Evolutionary conservation across 2,888 invertebrate species (phyloP).

Genomic region (Apodemia hepburni): DNA sequence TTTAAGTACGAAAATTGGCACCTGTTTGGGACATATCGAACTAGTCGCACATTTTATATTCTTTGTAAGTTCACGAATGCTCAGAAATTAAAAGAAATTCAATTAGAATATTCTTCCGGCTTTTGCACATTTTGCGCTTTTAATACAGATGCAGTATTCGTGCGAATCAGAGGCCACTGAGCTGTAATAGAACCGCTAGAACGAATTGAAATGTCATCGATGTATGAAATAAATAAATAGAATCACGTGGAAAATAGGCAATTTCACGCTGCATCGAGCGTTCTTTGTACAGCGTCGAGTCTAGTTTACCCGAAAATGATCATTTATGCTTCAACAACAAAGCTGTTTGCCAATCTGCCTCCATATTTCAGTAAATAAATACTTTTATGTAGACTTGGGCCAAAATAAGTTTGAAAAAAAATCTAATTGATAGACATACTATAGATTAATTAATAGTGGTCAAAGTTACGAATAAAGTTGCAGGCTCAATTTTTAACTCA

Average conservation of each 20-base stretch:
- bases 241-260: conserved; percentile 78
- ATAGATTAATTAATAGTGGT: too few species aligned
- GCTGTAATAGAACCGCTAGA: conserved; percentile 47
- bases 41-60: conserved; percentile 53
- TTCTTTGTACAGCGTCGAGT: conserved; percentile 60
- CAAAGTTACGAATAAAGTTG: too few species aligned
- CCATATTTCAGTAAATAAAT: neutral
- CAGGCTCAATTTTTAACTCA: too few species aligned
- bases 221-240: conserved; percentile 78
- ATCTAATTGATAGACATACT: too few species aligned
- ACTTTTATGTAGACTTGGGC: neutral
- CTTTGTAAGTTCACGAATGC: conserved; percentile 45
- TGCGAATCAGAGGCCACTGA: conserved; percentile 41
- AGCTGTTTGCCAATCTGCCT: conserved; percentile 47
- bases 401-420: too few species aligned
- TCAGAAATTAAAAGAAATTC: conserved; percentile 48
- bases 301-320: conserved; percentile 43
- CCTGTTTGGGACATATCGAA: conserved; percentile 46
- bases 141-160: conserved; percentile 10
- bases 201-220: conserved; percentile 65
- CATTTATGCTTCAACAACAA: conserved; percentile 55
- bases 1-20: conserved; percentile 45
- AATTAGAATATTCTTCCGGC: conserved; percentile 34
- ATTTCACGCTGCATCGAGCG: conserved; percentile 77
- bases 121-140: conserved; percentile 29